phyloP scores from a whole-genome alignment of 2,888 invertebrate species.

The Morpho deidamia region DNA sequence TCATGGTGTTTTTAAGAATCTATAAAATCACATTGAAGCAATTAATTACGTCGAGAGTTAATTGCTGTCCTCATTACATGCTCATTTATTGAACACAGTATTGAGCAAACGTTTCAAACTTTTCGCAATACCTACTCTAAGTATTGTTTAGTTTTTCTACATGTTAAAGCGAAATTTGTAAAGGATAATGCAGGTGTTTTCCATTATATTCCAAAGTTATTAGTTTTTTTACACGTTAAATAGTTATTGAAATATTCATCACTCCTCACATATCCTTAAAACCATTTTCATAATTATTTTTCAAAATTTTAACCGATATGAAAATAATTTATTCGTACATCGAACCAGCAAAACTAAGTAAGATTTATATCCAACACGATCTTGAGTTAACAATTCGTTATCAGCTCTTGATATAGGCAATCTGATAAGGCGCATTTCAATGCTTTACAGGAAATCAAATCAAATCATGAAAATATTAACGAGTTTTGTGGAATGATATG shows the following conservation, averaged over 20 bases:
- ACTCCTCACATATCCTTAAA: no score
- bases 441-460: slow-evolving; percentile 13
- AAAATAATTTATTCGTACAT: slow-evolving; percentile 10
- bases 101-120: slow-evolving; percentile 1
- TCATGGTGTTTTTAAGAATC: slow-evolving; percentile 10
- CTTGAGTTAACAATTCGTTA: slow-evolving; percentile 27
- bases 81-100: slow-evolving; percentile 7
- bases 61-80: slow-evolving; percentile 10
- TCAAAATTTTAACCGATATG: no score
- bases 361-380: slow-evolving; percentile 22
- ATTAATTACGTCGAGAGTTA: slow-evolving; percentile 16
- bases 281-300: no score
- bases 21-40: slow-evolving; percentile 10
- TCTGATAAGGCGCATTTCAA: slow-evolving; percentile 19
- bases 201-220: no score
- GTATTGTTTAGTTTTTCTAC: neutral
- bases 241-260: no score
- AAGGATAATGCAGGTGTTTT: no score
- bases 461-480: neutral
- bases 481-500: no score
- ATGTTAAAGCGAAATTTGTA: no score
- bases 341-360: slow-evolving; percentile 1
- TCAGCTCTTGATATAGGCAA: slow-evolving; percentile 18
- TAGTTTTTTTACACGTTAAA: no score
- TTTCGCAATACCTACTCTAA: neutral